Evolutionary conservation across 2,888 invertebrate species (phyloP).

Genomic region (Tiliacea aurago): DNA sequence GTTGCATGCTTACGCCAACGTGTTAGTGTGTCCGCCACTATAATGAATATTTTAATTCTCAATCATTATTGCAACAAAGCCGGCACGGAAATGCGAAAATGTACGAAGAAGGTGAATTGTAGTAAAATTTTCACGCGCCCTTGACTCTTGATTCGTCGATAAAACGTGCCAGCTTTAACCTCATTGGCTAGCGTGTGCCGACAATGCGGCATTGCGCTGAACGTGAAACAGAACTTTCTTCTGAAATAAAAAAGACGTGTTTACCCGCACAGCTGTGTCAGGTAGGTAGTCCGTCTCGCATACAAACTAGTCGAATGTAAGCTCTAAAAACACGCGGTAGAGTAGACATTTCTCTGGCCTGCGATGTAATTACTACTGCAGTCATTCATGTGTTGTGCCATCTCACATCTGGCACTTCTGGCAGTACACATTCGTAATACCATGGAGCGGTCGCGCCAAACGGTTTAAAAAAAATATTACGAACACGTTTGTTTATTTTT

Average conservation of each 20-base stretch:
- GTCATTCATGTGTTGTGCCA: conserved; percentile 66
- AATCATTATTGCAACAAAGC: conserved; percentile 37
- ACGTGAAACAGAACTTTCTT: conserved; percentile 64
- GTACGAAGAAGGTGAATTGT: conserved; percentile 37
- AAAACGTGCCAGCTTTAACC: conserved; percentile 58
- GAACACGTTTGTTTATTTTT: conserved; percentile 39
- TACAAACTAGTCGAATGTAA: conserved; percentile 17
- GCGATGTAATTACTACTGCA: conserved; percentile 59
- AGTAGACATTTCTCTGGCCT: conserved; percentile 41
- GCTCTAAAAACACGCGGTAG: conserved; percentile 38
- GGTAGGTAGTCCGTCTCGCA: conserved; percentile 32
- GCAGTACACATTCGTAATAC: conserved; percentile 62
- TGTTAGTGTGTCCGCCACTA: conserved; percentile 17
- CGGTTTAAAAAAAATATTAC: conserved; percentile 43
- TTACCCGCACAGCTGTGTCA: conserved; percentile 57
- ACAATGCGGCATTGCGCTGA: conserved; percentile 67
- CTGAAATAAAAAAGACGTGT: conserved; percentile 59
- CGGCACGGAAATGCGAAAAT: conserved; percentile 45
- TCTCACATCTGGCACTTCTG: conserved; percentile 59
- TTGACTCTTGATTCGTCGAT: conserved; percentile 68
- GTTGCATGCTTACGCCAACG: conserved; percentile 41
- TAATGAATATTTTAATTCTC: conserved; percentile 45
- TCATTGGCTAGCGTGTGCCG: conserved; percentile 57
- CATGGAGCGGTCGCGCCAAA: conserved; percentile 60
- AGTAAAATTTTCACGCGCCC: conserved; percentile 61